Evolutionary conservation across 2,888 invertebrate species (phyloP), one percentile per base, ranked within the genome.

Genomic region (Clivina fossor): DNA sequence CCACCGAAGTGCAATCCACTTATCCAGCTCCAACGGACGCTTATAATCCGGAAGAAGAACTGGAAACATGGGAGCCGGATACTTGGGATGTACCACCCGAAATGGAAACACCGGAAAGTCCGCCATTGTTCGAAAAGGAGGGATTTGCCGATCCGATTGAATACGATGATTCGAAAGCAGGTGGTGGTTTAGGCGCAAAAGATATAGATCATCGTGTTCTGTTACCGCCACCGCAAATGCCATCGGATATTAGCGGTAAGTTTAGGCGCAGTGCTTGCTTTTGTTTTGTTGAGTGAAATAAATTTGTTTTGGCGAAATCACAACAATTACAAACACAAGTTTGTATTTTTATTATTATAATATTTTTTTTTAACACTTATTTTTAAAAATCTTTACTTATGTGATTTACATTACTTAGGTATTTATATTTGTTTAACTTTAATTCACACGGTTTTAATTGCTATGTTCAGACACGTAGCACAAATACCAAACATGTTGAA

Each of bases 141-240:
- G 76, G 78, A 32, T 78, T 78, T 54, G 74, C 72, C 9, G 79
- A 78, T 63, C 78, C 80, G 2, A 75, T 83, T 8, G 83, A 84
- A 60, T 85, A 85, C 64, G 80, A 80, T 63, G 85, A 85, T 54
- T 73, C 77, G 15, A 65, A 64, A 20, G 35, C 54, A n/a, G 40
- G 38, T 24, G 64, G 70, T 40, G 69, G 62, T 9, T 59, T 59
- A 26, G 54, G 61, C 7, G 65, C 66, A 4, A 63, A 63, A 8
- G 80, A 83, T 75, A 73, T 80, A 71, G 77, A 86, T 78, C 76
- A 85, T 77, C 68, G 86, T 71, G 68, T 85, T 68, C 65, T 83
- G 71, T 71, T 80, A 71, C 72, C 82, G 70, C 70, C 75, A 32
- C 63, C 33, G 7, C 50, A 50, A 41, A 53, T 53, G 11, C 38